Evolutionary conservation across 2,888 invertebrate species (phyloP).

Genomic region (Stegana nigrithorax): DNA sequence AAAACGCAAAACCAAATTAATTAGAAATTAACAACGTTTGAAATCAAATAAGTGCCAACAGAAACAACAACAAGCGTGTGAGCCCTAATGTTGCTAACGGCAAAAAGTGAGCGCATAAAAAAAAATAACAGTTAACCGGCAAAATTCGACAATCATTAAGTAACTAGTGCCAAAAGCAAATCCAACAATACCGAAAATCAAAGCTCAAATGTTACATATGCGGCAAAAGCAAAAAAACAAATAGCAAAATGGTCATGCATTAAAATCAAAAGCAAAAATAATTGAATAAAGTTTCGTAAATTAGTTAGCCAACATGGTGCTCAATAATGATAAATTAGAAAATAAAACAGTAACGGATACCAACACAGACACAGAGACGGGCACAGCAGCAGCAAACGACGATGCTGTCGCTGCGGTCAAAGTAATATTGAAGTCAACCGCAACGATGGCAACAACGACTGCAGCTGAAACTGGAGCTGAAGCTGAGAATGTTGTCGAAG

Average conservation of each 20-base stretch:
- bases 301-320: not conserved
- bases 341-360: not conserved
- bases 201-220: not conserved
- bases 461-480: not conserved
- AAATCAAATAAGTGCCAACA: not conserved
- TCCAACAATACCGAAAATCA: not conserved
- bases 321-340: conserved; percentile 3
- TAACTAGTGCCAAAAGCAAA: not conserved
- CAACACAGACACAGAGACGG: not conserved
- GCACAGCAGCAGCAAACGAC: not conserved
- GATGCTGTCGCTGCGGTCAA: not conserved
- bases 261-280: conserved; percentile 5
- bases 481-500: too few relatives aligned
- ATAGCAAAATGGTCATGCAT: not conserved
- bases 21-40: not conserved
- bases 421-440: not conserved
- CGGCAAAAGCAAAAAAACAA: conserved; percentile 6
- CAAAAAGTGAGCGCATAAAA: not conserved
- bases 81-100: not conserved
- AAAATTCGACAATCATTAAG: too few relatives aligned
- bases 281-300: not conserved
- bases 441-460: conserved; percentile 2
- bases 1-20: not conserved
- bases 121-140: too few relatives aligned
- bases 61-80: not conserved